phyloP scores from a whole-genome alignment of 2,888 invertebrate species.

The Nasonovia ribisnigri region DNA sequence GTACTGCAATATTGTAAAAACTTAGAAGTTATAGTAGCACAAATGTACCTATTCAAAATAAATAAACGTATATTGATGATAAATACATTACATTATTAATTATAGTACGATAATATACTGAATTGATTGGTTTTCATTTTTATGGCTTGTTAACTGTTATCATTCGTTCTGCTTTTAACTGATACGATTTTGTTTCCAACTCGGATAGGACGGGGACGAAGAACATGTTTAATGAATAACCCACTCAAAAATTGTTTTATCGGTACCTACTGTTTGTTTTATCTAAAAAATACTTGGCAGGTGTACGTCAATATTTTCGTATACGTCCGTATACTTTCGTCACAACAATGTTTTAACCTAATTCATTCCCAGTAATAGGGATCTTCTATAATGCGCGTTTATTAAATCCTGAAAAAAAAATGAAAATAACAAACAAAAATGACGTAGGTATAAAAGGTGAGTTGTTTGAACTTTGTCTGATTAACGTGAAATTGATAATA shows the following conservation, averaged over 20 bases:
- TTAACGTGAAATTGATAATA: background rate
- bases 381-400: background rate
- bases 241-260: background rate
- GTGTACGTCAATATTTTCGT: conserved; percentile 8
- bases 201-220: background rate
- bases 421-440: conserved; percentile 8
- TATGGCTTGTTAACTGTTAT: background rate
- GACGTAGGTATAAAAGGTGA: conserved; percentile 2
- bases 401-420: conserved; percentile 20
- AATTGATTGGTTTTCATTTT: background rate
- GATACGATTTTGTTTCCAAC: background rate
- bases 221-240: background rate
- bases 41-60: background rate
- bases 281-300: conserved; percentile 28
- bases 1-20: background rate
- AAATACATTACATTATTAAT: background rate
- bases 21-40: background rate
- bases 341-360: conserved; percentile 3
- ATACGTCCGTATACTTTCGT: background rate
- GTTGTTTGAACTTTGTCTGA: conserved; percentile 12
- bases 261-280: background rate
- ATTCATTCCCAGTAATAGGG: background rate
- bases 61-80: no score
- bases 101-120: background rate
- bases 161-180: background rate